Conservation (phyloP, 2,888 invertebrate genomes). For the Flabesymbios commensalis region DNA sequence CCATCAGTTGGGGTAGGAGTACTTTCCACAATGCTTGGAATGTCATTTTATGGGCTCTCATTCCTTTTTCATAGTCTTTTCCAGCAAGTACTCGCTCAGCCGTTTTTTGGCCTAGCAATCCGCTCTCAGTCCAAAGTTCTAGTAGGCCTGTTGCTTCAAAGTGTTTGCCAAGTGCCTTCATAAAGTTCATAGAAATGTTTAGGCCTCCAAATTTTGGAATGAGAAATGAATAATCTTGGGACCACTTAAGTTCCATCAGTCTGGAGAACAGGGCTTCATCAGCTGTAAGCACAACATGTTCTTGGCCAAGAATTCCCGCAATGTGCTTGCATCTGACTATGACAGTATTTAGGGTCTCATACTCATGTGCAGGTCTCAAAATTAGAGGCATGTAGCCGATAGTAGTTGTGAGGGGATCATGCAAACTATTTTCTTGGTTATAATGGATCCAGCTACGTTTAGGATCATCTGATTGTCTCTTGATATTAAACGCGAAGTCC, state of each 20-base stretch:
- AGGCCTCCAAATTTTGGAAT: slow-evolving; percentile 12
- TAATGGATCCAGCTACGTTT: neutral
- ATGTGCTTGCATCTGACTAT: neutral
- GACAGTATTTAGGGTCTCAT: slow-evolving; percentile 19
- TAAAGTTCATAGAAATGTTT: slow-evolving; percentile 21
- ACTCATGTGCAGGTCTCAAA: slow-evolving; percentile 6
- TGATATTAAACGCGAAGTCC: neutral
- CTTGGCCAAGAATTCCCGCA: neutral
- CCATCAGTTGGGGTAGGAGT: slow-evolving; percentile 2
- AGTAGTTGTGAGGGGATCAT: neutral
- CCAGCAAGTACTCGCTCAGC: slow-evolving; percentile 11
- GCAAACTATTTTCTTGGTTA: neutral
- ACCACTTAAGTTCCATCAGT: slow-evolving; percentile 15
- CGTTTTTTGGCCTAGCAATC: slow-evolving; percentile 12
- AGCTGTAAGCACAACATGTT: neutral
- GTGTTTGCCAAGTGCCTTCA: slow-evolving; percentile 16
- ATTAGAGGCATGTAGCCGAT: slow-evolving; percentile 1
- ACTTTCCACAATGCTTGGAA: slow-evolving; percentile 13
- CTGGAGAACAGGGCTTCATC: slow-evolving; percentile 13
- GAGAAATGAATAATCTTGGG: neutral
- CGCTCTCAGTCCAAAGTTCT: slow-evolving; percentile 19
- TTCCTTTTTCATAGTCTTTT: slow-evolving; percentile 15
- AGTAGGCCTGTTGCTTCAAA: slow-evolving; percentile 13
- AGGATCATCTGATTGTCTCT: neutral
- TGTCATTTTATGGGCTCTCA: slow-evolving; percentile 16